These are phyloP conservation scores for Orcinus orca DNA, from an alignment of 2,113 vertebrate genomes.

Conservation along the genomic window DNA sequence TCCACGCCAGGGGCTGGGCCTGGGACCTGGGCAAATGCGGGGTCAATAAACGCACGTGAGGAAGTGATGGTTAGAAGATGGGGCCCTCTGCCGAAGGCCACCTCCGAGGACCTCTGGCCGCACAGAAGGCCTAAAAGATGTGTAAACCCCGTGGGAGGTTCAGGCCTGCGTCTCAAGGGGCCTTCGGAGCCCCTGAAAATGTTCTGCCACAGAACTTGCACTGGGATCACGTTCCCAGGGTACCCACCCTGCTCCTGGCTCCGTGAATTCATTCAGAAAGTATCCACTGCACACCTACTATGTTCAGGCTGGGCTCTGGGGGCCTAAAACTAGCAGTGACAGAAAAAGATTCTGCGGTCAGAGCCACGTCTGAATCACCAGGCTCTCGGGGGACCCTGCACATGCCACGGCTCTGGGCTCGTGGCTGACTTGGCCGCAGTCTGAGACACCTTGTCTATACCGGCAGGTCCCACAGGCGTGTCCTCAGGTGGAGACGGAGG, in stretches of 20 bases:
- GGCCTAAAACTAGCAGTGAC: rapidly evolving
- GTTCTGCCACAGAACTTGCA: background rate
- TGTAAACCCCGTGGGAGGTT: background rate
- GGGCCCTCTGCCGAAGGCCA: rapidly evolving
- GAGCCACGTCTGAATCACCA: background rate
- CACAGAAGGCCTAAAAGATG: rapidly evolving
- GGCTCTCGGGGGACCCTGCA: background rate
- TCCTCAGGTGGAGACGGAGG: background rate
- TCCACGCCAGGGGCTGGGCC: conserved; percentile 50
- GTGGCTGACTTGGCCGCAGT: rapidly evolving
- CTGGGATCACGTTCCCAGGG: background rate
- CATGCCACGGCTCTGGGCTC: rapidly evolving
- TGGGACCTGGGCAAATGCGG: background rate
- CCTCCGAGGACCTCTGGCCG: background rate
- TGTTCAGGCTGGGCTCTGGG: rapidly evolving
- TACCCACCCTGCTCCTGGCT: rapidly evolving
- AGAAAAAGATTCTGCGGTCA: background rate
- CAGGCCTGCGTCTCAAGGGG: background rate
- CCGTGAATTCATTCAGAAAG: rapidly evolving
- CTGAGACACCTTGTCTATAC: background rate
- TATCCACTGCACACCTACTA: rapidly evolving
- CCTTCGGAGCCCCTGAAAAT: background rate
- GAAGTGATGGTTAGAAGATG: background rate
- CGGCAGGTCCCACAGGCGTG: rapidly evolving
- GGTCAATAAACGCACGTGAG: rapidly evolving